Conservation (phyloP, 2,888 invertebrate species). For the Drosophila bunnanda region DNA sequence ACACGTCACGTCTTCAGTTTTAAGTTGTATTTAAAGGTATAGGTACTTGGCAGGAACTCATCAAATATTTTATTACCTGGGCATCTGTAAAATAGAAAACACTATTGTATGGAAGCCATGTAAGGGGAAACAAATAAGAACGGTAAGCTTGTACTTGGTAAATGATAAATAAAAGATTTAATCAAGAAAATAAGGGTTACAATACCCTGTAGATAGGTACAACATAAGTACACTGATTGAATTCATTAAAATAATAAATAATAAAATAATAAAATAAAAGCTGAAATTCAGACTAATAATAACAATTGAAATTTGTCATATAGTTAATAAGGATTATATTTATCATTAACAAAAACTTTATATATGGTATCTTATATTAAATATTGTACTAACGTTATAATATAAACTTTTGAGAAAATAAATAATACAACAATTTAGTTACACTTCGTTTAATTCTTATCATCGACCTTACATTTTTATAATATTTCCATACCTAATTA, state of each 20-base stretch:
- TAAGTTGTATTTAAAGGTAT: constrained; percentile 46
- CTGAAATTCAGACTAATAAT: background rate
- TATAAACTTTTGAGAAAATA: no score
- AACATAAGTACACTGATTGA: background rate
- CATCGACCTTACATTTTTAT: no score
- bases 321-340: background rate
- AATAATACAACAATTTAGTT: no score
- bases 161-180: constrained; percentile 1
- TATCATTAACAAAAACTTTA: background rate
- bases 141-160: background rate
- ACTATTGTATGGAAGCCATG: background rate
- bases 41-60: constrained; percentile 25
- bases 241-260: background rate
- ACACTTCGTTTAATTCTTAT: no score
- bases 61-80: constrained; percentile 50
- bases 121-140: background rate
- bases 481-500: no score
- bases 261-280: background rate
- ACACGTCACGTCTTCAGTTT: constrained; percentile 58
- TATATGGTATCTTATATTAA: background rate
- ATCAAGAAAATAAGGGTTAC: background rate
- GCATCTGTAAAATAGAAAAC: constrained; percentile 2
- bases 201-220: background rate
- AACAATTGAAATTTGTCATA: background rate
- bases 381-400: background rate